These are phyloP conservation scores for Terrapene triunguis DNA, from an alignment of 2,113 vertebrate species.

Conservation along the genomic window DNA sequence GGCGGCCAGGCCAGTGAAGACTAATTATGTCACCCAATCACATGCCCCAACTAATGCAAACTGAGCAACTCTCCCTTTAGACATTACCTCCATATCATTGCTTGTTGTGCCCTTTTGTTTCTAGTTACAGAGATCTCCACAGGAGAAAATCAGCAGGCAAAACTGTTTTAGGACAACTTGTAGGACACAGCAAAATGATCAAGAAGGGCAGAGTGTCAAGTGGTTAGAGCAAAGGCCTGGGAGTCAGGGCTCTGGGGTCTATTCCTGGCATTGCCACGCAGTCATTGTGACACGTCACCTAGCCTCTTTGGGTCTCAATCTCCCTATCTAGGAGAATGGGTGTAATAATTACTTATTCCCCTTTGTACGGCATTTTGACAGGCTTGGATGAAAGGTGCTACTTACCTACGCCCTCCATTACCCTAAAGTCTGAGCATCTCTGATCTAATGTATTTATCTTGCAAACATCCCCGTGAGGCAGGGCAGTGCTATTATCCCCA, in stretches of 20 bases:
- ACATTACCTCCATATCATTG: background rate
- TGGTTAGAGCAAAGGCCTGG: background rate
- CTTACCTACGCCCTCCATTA: background rate
- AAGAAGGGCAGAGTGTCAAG: background rate
- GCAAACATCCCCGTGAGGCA: background rate
- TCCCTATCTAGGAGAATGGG: background rate
- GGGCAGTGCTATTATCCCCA: background rate
- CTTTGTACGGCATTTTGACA: background rate
- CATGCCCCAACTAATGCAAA: slow-evolving; percentile 42
- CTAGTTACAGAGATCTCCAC: background rate
- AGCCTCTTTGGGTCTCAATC: background rate
- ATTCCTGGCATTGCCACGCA: background rate
- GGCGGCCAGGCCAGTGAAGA: slow-evolving; percentile 54
- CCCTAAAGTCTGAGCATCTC: background rate
- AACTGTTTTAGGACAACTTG: background rate
- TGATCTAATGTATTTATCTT: background rate
- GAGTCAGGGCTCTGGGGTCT: background rate
- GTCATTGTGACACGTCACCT: background rate
- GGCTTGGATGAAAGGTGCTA: background rate
- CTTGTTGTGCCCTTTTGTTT: background rate
- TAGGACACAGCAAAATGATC: background rate
- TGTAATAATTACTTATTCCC: background rate
- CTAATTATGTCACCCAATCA: background rate
- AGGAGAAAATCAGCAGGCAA: background rate
- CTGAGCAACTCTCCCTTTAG: slow-evolving; percentile 31